These are phyloP conservation scores for Microtus ochrogaster DNA, from an alignment of 2,113 vertebrate species.

Conservation along the genomic window DNA sequence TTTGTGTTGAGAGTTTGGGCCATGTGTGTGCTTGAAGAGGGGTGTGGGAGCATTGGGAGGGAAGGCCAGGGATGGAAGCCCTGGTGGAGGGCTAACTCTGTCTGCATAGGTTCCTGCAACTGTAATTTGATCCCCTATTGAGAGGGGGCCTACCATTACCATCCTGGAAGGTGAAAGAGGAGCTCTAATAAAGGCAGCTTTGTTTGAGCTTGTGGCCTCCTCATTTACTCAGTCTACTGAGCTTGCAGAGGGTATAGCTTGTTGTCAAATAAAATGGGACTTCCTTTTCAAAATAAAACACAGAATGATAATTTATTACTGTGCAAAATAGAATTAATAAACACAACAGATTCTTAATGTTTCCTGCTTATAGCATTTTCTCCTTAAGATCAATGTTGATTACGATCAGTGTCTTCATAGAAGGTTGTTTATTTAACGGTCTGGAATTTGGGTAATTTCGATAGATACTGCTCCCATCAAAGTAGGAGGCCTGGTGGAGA, in stretches of 20 bases:
- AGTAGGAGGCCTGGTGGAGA: not conserved
- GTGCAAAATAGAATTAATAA: slow-evolving; percentile 32
- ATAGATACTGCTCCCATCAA: not conserved
- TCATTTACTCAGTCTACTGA: not conserved
- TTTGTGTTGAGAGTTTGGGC: not conserved
- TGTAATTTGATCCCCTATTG: not conserved
- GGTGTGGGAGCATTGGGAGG: not conserved
- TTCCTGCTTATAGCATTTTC: slow-evolving; percentile 50
- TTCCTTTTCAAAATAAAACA: slow-evolving; percentile 8
- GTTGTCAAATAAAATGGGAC: slow-evolving; percentile 6
- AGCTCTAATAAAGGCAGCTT: not conserved
- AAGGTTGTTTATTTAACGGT: slow-evolving; percentile 6
- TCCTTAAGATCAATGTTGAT: slow-evolving; percentile 11
- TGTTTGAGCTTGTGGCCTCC: not conserved
- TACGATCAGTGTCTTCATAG: slow-evolving; percentile 9
- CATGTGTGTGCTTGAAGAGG: not conserved
- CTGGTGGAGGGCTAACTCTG: not conserved
- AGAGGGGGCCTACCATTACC: slow-evolving; percentile 2
- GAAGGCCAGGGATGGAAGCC: not conserved
- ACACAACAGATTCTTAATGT: not conserved
- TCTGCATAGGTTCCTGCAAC: not conserved
- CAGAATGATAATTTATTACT: slow-evolving; percentile 38
- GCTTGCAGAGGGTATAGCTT: not conserved
- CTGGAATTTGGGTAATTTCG: not conserved
- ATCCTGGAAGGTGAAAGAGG: slow-evolving; percentile 6